Evolutionary conservation across 1,140 invertebrate genomes (phyloP), one percentile per base, ranked within the genome.

Genomic region (Orussus abietinus): DNA sequence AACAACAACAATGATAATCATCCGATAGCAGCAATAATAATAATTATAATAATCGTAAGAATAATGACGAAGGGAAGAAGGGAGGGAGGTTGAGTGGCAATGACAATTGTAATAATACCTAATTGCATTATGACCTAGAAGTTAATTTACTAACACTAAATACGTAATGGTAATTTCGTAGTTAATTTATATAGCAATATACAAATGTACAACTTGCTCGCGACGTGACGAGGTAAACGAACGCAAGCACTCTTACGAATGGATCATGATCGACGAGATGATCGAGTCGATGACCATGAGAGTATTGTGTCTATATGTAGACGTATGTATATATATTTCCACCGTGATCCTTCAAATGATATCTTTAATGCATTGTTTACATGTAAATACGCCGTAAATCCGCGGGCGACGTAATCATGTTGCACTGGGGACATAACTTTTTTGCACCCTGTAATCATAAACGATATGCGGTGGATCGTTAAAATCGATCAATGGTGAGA

Each of bases 381-480:
- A 95, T 84, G 68, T 90, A 95, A 64, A 96, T 92, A 55, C 86
- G 79, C 47, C 92, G 76, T 36, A 96, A 72, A 75, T 95, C 90
- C 45, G 84, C 77, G 12, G 90, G 83, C 3, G 90, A 89, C 21
- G 92, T 95, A 50, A 95, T 95, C 72, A 90, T 89, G 75, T 94
- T 95, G 69, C 92, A 95, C 62, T 95, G 92, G 0, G 92, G 92
- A 70, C 92, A 96, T 14, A 95, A 78, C 60, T 94, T 95, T 75
- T 94, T 93, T 0, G 87, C 86, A 19, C 88, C 86, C 82, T 85
- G 72, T 11, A 74, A 75, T 47, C 41, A 59, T 46, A 48, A 42
- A 28, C 6, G 35, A 34, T 4, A 13, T 31, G 10, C 12, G 32
- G 10, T 39, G 13, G n/a, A 25, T 30, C 13, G 5, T 35, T 12